Evolutionary conservation across 2,797 vertebrate genomes (phyloP), one percentile per base, ranked within the genome.

Genomic region (Natrix natrix): DNA sequence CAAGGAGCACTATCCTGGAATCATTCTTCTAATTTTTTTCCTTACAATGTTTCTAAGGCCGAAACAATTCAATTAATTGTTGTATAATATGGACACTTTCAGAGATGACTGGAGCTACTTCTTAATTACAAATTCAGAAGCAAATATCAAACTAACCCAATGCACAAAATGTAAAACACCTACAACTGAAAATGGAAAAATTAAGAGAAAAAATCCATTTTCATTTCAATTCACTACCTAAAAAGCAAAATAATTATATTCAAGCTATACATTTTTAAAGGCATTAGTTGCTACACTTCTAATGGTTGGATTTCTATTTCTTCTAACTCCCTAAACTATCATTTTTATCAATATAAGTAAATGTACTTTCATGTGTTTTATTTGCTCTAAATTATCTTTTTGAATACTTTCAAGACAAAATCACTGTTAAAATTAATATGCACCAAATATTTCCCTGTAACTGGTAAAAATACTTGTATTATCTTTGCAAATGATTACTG

Each of bases 321-420:
- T 94, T 93, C 91, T 93, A 96, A 97, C 95, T 97, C 97, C 95
- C 96, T 92, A 32, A 96, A 95, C 95, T 93, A 94, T 61, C 61
- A 94, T 95, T 91, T 96, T 95, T 94, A 96, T 90, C 94, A 96
- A 95, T 94, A 94, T 94, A 96, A 96, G 95, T 78, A 91, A 96
- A 94, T 57, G 2, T 96, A 93, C 94, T 74, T 95, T 95, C 32
- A 66, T 66, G 94, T 91, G 89, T 95, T 96, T 96, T 96, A 94
- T 95, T 95, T 96, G 94, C 92, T 93, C 96, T 96, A 96, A 96
- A 97, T 97, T 95, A 92, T 92, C 4, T 61, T 8, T 96, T 95
- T 95, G 94, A 96, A 96, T 95, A 95, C 94, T 96, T 97, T 95
- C 94, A 96, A 96, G 94, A 95, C 94, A 96, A 97, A 96, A 97